Conservation (phyloP, 2,797 vertebrate species). For the Sebastes vulpes region DNA sequence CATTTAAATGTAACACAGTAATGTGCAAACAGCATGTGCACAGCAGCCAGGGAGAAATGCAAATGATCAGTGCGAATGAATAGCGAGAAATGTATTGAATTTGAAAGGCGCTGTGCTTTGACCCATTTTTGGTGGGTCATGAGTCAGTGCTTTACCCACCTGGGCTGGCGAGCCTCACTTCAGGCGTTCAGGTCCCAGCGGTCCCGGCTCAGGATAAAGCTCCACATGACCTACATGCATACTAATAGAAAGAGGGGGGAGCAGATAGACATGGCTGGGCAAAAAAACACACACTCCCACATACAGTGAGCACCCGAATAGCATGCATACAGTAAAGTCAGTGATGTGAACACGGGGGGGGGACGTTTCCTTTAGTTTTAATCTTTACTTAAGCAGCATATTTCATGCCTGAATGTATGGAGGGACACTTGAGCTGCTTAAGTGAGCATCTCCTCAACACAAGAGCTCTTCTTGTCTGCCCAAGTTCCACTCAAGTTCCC, state of each 20-base stretch:
- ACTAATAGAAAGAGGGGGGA: slow-evolving; percentile 18
- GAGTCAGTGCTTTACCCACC: slow-evolving; percentile 57
- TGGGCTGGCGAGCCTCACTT: slow-evolving; percentile 37
- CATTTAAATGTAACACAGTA: neutral
- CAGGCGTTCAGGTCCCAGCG: slow-evolving; percentile 26
- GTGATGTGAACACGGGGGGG: too few relatives aligned
- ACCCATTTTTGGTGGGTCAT: slow-evolving; percentile 41
- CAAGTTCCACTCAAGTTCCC: neutral
- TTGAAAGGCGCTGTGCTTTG: slow-evolving; percentile 17
- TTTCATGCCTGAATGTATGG: neutral
- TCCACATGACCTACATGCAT: slow-evolving; percentile 68
- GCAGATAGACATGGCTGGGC: neutral
- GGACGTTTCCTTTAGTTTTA: neutral
- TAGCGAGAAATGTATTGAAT: neutral
- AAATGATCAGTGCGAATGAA: slow-evolving; percentile 20
- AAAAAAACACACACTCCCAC: neutral
- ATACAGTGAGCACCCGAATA: neutral
- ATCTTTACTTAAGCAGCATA: neutral
- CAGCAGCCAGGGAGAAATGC: slow-evolving; percentile 4
- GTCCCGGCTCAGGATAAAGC: slow-evolving; percentile 51
- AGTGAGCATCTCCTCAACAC: neutral
- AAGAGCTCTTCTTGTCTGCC: neutral
- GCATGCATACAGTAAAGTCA: neutral
- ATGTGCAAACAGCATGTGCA: neutral
- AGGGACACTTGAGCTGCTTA: neutral